These are phyloP conservation scores for Cylloceria caligata DNA, from an alignment of 2,888 invertebrate genomes.

Conservation along the genomic window DNA sequence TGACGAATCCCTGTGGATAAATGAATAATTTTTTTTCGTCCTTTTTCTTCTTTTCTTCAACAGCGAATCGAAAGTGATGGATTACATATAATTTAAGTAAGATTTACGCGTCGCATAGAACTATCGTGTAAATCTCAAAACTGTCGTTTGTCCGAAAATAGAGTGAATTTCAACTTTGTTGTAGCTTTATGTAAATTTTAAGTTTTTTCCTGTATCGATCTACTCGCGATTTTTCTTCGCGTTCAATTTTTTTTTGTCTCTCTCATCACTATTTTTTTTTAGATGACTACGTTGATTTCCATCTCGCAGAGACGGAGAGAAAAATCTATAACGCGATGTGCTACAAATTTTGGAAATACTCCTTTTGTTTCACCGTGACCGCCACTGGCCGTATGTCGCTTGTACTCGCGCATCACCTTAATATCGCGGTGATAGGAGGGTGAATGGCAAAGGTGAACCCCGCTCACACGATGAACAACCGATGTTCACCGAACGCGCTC, in stretches of 20 bases:
- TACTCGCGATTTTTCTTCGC: neutral
- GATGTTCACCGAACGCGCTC: conserved; percentile 7
- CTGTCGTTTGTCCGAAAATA: too few species aligned
- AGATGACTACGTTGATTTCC: conserved; percentile 35
- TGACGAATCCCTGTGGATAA: neutral
- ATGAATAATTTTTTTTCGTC: neutral
- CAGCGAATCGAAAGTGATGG: too few species aligned
- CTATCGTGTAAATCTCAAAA: too few species aligned
- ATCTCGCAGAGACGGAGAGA: conserved; percentile 31
- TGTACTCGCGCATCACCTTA: too few species aligned
- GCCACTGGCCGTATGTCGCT: too few species aligned
- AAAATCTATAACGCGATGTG: too few species aligned
- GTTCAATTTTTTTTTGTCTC: conserved; percentile 18
- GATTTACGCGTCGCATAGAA: too few species aligned
- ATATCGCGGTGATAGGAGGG: conserved; percentile 5
- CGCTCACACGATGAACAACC: conserved; percentile 32
- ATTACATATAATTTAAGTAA: too few species aligned
- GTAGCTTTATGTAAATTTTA: neutral
- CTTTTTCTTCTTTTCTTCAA: neutral
- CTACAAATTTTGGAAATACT: too few species aligned
- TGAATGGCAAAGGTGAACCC: neutral
- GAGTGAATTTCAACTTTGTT: too few species aligned
- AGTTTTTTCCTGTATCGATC: neutral
- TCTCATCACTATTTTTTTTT: conserved; percentile 31
- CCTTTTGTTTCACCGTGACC: too few species aligned